Evolutionary conservation across 2,888 invertebrate species (phyloP).

Genomic region (Meteorus colon): DNA sequence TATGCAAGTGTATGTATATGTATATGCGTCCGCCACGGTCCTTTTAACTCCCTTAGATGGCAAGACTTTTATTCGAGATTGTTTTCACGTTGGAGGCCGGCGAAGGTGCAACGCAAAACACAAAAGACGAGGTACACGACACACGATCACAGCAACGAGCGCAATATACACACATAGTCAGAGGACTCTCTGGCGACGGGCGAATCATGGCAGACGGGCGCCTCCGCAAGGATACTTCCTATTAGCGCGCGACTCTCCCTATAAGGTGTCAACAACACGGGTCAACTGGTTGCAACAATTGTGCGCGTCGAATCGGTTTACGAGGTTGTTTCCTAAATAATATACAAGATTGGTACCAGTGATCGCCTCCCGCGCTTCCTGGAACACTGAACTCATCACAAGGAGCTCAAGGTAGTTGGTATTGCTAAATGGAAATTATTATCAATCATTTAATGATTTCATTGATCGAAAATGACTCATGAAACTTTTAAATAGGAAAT

Average conservation of each 20-base stretch:
- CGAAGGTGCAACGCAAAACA: slow-evolving; percentile 48
- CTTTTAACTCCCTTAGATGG: slow-evolving; percentile 67
- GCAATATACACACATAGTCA: slow-evolving; percentile 23
- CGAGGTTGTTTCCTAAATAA: slow-evolving; percentile 50
- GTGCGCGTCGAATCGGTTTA: slow-evolving; percentile 37
- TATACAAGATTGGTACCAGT: slow-evolving; percentile 23
- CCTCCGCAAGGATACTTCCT: slow-evolving; percentile 54
- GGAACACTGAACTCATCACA: slow-evolving; percentile 18
- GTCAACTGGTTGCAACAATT: slow-evolving; percentile 49
- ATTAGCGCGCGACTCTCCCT: slow-evolving; percentile 52
- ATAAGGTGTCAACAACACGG: slow-evolving; percentile 55
- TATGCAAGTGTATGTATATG: slow-evolving; percentile 25
- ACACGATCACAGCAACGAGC: slow-evolving; percentile 4
- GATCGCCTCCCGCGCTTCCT: slow-evolving; percentile 36
- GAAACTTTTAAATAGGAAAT: background rate
- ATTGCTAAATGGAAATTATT: background rate
- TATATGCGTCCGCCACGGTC: slow-evolving; percentile 43
- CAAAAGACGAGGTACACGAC: background rate
- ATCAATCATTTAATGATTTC: background rate
- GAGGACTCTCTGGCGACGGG: slow-evolving; percentile 1
- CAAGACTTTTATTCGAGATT: slow-evolving; percentile 62
- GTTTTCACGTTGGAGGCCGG: slow-evolving; percentile 58
- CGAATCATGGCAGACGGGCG: slow-evolving; percentile 38
- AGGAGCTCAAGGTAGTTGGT: slow-evolving; percentile 23
- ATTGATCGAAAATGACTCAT: background rate